A percentile compares a stretch with the other conserved stretches of the same genome.
Evolutionary conservation across 2,888 invertebrate species (phyloP).

Genomic region (Tenthredo notha): DNA sequence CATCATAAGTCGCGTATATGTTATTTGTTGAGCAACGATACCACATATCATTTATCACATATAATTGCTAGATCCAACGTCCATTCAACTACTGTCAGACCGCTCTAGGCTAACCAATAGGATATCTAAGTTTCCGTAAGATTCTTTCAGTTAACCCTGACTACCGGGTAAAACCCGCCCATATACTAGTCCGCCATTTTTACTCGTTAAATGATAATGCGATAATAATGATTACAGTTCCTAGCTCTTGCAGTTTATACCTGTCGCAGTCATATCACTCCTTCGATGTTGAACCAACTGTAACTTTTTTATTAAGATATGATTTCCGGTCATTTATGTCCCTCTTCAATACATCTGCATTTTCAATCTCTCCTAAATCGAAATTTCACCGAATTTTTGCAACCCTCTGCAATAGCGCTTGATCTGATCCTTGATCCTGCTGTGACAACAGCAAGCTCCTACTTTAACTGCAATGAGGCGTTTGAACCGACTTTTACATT

Average conservation of each 20-base stretch:
- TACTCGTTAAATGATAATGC: constrained; percentile 70
- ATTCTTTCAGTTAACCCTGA: constrained; percentile 66
- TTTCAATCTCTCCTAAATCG: neutral
- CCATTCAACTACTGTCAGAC: constrained; percentile 11
- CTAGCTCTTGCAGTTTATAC: constrained; percentile 46
- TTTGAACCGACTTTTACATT: neutral
- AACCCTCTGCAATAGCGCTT: neutral
- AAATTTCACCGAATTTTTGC: neutral
- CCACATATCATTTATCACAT: constrained; percentile 53
- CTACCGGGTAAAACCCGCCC: constrained; percentile 60
- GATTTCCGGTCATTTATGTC: neutral
- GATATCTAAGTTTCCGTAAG: constrained; percentile 51
- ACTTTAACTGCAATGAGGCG: neutral
- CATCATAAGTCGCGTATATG: constrained; percentile 58
- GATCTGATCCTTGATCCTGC: neutral
- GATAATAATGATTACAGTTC: constrained; percentile 71
- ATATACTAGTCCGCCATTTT: constrained; percentile 71
- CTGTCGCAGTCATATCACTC: constrained; percentile 47
- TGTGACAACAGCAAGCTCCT: neutral
- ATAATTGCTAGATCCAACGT: constrained; percentile 59
- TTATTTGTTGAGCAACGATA: constrained; percentile 56
- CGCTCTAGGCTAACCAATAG: constrained; percentile 52
- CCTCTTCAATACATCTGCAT: neutral
- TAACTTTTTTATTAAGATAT: neutral
- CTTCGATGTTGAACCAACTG: constrained; percentile 41